Base-by-base conservation (phyloP, 2,888 invertebrate genomes). In the Eupithecia inturbata region DNA sequence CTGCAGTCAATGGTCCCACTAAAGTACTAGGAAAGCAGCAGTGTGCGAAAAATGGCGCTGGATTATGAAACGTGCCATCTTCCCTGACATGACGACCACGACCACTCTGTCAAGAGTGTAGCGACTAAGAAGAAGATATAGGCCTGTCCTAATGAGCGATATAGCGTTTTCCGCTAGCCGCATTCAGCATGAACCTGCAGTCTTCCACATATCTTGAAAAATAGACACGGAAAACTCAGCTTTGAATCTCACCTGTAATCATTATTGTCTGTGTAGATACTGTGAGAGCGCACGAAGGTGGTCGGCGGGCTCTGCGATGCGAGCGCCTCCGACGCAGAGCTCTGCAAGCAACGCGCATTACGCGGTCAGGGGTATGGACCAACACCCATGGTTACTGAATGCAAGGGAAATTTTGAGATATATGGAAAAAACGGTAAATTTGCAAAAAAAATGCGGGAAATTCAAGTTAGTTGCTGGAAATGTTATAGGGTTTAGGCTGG, bases 301-400 rank as follows among this genome's bases (percentile, higher is more conserved):
- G 76, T 81, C 9, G 91, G 90, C 57, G 93, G 93, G 76, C 91
- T 91, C 84, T 91, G 91, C 70, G 92, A 91, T 92, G 92, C 90
- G 80, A 91, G 85, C 79, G 89, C 85, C 83, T 93, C 94, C 79
- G 93, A 92, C 76, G 90, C 88, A 81, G 94, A 92, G 71, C 92
- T 88, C 94, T 94, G 93, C 83, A 92, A 92, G 80, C 74, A 76
- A 62, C n/a, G 64, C n/a, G n/a, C 36, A 31, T 64, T 39, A 39
- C n/a, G n/a, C 64, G 31, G 16, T 33, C 22, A 10, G 6, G 31
- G 28, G 19, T 10, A 63, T 19, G 31, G 5, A 19, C 31, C 33
- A 33, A 63, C 33, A 63, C 33, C 19, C 63, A 19, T 12, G 12
- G 26, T 22, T 60, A 60, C 28, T 60, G 14, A 28, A 28, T 22